Base-by-base conservation (phyloP, 2,888 invertebrate species). In the Melipona beecheii region DNA sequence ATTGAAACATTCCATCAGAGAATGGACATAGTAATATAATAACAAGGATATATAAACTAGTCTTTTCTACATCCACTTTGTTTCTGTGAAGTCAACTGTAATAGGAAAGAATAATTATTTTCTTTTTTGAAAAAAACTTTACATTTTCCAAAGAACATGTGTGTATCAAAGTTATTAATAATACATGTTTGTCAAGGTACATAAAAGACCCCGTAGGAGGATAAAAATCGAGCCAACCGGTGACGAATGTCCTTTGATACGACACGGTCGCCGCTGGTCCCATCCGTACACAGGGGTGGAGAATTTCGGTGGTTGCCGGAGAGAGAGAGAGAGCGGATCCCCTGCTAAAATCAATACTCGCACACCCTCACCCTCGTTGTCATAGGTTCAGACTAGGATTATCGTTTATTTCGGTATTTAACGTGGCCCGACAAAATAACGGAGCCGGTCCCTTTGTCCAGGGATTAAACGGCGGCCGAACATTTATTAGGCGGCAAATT, bases 301-400 rank as follows among this genome's bases (percentile, higher is more conserved):
- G 74, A 77, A 81, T 79, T 83, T 84, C 80, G 80, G 58, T 75
- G 69, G 75, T 76, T 36, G 73, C 65, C 60, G 78, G 68, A 72
- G 69, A 52, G 43, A 36, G 24, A 6, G 27, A n/a, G 13, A n/a
- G 13, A 3, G 5, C 76, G 50, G 72, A 31, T 66, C 78, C 66
- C 72, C 75, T 71, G 70, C 58, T 73, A 86, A 90, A 89, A 89
- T 89, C 89, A 89, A 89, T 89, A 89, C 83, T 74, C 43, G 64
- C 60, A 72, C 68, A 78, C 77, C 73, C 78, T 69, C 74, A 69
- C 81, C 80, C 80, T 66, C 75, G 78, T 89, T 89, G 86, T 89
- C 85, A 82, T 88, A 89, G 90, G 83, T 89, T 82, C 85, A 82
- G 88, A 86, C 66, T 58, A 76, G 85, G 85, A 85, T 85, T 81